Evolutionary conservation across 2,888 invertebrate species (phyloP).

Genomic region (Meghimatium bilineatum): DNA sequence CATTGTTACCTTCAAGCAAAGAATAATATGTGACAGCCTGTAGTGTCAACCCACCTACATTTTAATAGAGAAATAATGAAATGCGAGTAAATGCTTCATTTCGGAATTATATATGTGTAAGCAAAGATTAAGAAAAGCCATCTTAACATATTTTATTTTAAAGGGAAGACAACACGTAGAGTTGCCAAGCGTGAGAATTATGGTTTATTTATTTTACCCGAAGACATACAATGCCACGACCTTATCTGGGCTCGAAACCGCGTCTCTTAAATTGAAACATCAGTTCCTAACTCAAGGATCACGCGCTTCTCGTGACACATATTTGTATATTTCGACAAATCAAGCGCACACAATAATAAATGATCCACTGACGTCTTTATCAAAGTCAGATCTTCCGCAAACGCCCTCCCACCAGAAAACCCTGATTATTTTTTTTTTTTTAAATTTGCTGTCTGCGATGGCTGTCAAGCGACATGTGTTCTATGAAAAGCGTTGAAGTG

Average conservation of each 20-base stretch:
- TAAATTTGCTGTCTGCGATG: neutral
- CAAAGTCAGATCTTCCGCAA: neutral
- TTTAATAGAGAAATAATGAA: neutral
- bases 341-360: neutral
- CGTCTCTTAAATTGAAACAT: no score
- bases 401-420: neutral
- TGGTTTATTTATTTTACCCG: no score
- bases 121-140: no score
- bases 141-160: no score
- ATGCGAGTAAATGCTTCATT: neutral
- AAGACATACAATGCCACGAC: no score
- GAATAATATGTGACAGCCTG: neutral
- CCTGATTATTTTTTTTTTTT: neutral
- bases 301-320: no score
- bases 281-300: no score
- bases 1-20: neutral
- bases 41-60: neutral
- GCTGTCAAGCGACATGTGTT: slow-evolving; percentile 42
- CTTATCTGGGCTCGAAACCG: no score
- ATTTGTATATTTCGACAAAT: neutral
- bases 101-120: no score
- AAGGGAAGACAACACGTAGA: no score
- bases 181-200: no score
- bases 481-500: slow-evolving; percentile 14
- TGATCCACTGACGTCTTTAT: neutral